Evolutionary conservation across 2,113 vertebrate genomes (phyloP).

Genomic region (Cynopterus brachyotis): DNA sequence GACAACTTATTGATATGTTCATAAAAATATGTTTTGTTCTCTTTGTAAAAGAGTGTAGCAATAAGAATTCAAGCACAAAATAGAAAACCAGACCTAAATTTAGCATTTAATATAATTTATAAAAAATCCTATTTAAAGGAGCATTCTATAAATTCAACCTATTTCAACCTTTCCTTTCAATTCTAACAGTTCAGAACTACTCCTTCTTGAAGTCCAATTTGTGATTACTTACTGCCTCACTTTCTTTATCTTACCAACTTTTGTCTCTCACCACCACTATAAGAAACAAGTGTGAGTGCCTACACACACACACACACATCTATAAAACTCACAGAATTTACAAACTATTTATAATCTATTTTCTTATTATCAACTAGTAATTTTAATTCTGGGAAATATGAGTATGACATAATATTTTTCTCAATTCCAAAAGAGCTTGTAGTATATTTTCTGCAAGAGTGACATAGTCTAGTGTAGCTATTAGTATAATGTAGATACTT

Average conservation of each 20-base stretch:
- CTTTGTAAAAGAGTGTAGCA: slow-evolving; percentile 74
- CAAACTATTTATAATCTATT: slow-evolving; percentile 48
- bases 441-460: background rate
- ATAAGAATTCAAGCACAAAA: slow-evolving; percentile 79
- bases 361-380: background rate
- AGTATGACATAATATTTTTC: slow-evolving; percentile 47
- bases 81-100: slow-evolving; percentile 58
- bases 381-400: slow-evolving; percentile 23
- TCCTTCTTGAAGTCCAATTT: slow-evolving; percentile 22
- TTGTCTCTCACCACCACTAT: slow-evolving; percentile 19
- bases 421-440: slow-evolving; percentile 3
- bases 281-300: background rate
- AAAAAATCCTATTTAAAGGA: slow-evolving; percentile 60
- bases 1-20: slow-evolving; percentile 67
- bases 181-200: slow-evolving; percentile 39
- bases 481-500: slow-evolving; percentile 16
- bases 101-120: slow-evolving; percentile 66
- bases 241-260: slow-evolving; percentile 28
- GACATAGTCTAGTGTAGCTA: background rate
- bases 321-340: background rate
- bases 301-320: background rate
- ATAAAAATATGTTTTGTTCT: slow-evolving; percentile 76
- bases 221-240: slow-evolving; percentile 20
- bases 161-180: slow-evolving; percentile 66
- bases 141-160: slow-evolving; percentile 46